Evolutionary conservation across 2,113 vertebrate species (phyloP).

Genomic region (Paracanthobrama guichenoti): DNA sequence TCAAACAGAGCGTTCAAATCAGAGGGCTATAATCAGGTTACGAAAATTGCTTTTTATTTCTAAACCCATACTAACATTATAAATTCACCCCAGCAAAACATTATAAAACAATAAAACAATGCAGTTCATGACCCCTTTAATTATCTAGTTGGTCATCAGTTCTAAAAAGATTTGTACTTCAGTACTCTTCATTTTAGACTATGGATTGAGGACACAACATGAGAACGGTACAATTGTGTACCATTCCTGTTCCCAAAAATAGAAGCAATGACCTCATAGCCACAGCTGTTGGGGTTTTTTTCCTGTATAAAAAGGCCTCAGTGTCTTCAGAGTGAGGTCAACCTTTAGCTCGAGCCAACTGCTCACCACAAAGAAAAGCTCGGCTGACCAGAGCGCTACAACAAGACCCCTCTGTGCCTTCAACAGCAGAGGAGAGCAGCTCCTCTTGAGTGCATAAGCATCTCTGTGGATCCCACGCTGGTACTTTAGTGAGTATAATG

Average conservation of each 20-base stretch:
- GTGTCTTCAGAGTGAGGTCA: slow-evolving; percentile 67
- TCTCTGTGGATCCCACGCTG: neutral
- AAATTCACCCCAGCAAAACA: no score
- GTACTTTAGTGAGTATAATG: neutral
- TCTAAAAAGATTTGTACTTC: neutral
- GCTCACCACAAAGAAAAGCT: slow-evolving; percentile 44
- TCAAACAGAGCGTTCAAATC: no score
- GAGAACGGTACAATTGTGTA: slow-evolving; percentile 29
- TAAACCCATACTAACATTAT: no score
- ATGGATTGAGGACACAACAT: slow-evolving; percentile 47
- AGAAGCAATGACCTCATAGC: slow-evolving; percentile 56
- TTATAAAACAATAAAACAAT: no score
- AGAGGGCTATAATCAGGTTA: no score
- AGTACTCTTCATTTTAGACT: neutral
- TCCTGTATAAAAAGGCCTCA: slow-evolving; percentile 60
- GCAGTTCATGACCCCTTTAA: neutral
- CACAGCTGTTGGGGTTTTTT: slow-evolving; percentile 36
- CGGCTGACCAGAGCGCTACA: slow-evolving; percentile 41
- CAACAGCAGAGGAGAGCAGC: neutral
- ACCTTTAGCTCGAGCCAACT: slow-evolving; percentile 24
- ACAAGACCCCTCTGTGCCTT: slow-evolving; percentile 39
- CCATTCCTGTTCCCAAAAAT: slow-evolving; percentile 39
- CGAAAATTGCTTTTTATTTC: no score
- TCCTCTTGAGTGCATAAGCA: neutral
- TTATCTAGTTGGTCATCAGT: neutral